Conservation (phyloP, 2,797 vertebrate species). For the Acanthurus lineatus region DNA sequence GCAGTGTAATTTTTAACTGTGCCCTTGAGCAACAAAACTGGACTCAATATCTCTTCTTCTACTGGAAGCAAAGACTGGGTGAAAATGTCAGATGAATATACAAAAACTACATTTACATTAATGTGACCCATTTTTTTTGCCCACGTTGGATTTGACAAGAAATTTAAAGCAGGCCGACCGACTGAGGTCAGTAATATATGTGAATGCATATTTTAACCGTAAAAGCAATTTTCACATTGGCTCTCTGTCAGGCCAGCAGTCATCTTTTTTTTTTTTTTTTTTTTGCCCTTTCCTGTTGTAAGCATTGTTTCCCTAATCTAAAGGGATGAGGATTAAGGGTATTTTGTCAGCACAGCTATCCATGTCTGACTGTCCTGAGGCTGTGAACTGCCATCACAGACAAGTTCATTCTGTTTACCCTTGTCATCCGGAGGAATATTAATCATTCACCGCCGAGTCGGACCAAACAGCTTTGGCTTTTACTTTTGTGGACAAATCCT, state of each 20-base stretch:
- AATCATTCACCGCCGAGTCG: slow-evolving; percentile 42
- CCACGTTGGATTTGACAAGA: slow-evolving; percentile 37
- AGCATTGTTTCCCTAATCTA: slow-evolving; percentile 74
- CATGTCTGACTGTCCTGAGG: slow-evolving; percentile 65
- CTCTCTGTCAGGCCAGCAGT: slow-evolving; percentile 66
- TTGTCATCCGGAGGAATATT: slow-evolving; percentile 65
- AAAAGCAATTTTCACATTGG: slow-evolving; percentile 62
- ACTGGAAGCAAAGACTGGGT: slow-evolving; percentile 23
- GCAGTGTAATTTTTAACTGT: slow-evolving; percentile 19
- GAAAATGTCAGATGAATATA: slow-evolving; percentile 47
- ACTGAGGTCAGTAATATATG: slow-evolving; percentile 39
- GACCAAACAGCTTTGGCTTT: slow-evolving; percentile 44
- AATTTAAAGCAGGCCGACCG: slow-evolving; percentile 46
- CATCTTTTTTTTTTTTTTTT: slow-evolving; percentile 36
- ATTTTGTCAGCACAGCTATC: slow-evolving; percentile 66
- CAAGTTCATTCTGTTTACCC: slow-evolving; percentile 70
- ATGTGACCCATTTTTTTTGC: slow-evolving; percentile 21
- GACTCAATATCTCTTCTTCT: slow-evolving; percentile 17
- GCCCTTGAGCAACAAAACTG: slow-evolving; percentile 51
- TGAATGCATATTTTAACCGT: slow-evolving; percentile 56
- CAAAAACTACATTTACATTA: slow-evolving; percentile 54
- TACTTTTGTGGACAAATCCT: slow-evolving; percentile 56
- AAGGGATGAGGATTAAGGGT: slow-evolving; percentile 75
- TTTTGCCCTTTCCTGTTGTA: slow-evolving; percentile 63
- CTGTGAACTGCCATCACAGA: slow-evolving; percentile 61